phyloP scores from a whole-genome alignment of 2,797 vertebrate species.

The Pelodytes ibericus region DNA sequence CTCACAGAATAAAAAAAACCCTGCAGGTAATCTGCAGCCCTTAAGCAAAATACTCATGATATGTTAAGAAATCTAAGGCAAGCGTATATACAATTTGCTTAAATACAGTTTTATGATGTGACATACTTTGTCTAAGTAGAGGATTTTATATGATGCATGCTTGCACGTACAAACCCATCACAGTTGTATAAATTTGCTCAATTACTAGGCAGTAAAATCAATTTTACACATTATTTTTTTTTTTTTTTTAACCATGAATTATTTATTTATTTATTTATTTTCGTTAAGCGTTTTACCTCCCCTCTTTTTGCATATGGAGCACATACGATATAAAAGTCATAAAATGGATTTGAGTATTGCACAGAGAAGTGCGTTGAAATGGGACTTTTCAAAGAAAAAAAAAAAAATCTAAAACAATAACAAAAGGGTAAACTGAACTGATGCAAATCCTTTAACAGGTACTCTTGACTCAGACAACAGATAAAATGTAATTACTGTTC shows the following conservation, averaged over 20 bases:
- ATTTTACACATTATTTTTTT: too few relatives aligned
- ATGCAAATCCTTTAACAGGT: constrained; percentile 63
- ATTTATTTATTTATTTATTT: too few relatives aligned
- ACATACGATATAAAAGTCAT: too few relatives aligned
- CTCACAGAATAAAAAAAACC: too few relatives aligned
- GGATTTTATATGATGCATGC: constrained; percentile 66
- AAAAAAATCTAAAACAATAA: constrained; percentile 69
- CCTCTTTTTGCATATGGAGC: too few relatives aligned
- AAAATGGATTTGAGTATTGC: too few relatives aligned
- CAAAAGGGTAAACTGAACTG: too few relatives aligned
- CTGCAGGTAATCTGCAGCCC: constrained; percentile 72
- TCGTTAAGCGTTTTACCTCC: too few relatives aligned
- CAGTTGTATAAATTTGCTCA: constrained; percentile 78
- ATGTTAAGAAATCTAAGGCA: constrained; percentile 64
- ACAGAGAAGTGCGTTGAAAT: too few relatives aligned
- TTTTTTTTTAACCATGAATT: too few relatives aligned
- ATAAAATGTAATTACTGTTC: constrained; percentile 67
- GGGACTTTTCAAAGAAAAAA: constrained; percentile 60
- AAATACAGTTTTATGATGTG: constrained; percentile 72
- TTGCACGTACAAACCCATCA: constrained; percentile 72
- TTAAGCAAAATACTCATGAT: constrained; percentile 69
- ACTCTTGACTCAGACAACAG: constrained; percentile 63
- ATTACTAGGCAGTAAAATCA: constrained; percentile 83
- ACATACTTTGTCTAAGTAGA: constrained; percentile 66
- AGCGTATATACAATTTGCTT: constrained; percentile 69